Conservation (phyloP, 2,888 invertebrate species). For the Corythucha ciliata region DNA sequence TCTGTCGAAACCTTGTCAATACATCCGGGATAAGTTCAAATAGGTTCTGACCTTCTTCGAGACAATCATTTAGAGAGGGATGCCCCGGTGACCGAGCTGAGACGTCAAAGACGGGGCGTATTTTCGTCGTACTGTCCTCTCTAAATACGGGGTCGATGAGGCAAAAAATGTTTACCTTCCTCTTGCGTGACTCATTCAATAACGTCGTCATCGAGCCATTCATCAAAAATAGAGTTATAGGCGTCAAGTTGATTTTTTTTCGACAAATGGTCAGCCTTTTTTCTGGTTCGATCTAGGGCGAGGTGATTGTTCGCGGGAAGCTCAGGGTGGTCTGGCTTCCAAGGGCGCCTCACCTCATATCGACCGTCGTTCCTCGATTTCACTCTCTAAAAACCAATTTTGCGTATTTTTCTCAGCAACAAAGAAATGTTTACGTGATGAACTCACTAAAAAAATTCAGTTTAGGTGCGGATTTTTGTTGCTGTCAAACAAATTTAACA, state of each 20-base stretch:
- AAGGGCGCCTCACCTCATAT: slow-evolving; percentile 38
- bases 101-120: slow-evolving; percentile 33
- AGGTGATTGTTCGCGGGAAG: slow-evolving; percentile 34
- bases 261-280: slow-evolving; percentile 24
- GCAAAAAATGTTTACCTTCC: slow-evolving; percentile 20
- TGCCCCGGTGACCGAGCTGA: slow-evolving; percentile 21
- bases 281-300: slow-evolving; percentile 34
- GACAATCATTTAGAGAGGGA: slow-evolving; percentile 32
- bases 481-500: too few species aligned
- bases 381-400: too few species aligned
- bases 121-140: slow-evolving; percentile 23
- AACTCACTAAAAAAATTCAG: too few species aligned
- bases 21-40: slow-evolving; percentile 30
- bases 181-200: slow-evolving; percentile 32
- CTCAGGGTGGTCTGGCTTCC: slow-evolving; percentile 38
- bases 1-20: slow-evolving; percentile 24
- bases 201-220: slow-evolving; percentile 35
- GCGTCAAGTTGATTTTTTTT: slow-evolving; percentile 20
- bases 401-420: too few species aligned
- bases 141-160: slow-evolving; percentile 31
- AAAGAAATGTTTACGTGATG: too few species aligned
- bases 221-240: slow-evolving; percentile 36
- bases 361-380: slow-evolving; percentile 36
- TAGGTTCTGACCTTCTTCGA: slow-evolving; percentile 33
- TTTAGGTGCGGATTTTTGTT: too few species aligned